Evolutionary conservation across 2,797 vertebrate species (phyloP).

Genomic region (Sitta carolinensis): DNA sequence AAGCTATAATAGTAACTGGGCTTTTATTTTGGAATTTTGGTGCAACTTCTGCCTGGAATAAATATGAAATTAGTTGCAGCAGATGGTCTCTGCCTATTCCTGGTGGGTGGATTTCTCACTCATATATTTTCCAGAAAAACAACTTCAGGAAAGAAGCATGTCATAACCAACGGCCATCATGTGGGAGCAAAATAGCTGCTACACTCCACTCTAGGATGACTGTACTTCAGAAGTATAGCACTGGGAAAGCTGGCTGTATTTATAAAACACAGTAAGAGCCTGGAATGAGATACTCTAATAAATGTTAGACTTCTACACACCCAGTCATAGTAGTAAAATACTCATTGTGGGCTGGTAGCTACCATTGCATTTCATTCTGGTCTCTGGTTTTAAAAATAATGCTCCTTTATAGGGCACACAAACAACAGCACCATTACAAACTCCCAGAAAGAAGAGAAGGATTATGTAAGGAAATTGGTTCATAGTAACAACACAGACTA

Average conservation of each 20-base stretch:
- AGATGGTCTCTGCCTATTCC: conserved; percentile 16
- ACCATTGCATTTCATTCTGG: background rate
- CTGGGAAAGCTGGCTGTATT: background rate
- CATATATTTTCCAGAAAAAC: background rate
- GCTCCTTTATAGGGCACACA: background rate
- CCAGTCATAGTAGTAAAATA: background rate
- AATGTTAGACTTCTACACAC: background rate
- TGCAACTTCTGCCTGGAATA: conserved; percentile 10
- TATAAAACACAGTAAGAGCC: background rate
- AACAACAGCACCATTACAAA: background rate
- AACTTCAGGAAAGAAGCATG: background rate
- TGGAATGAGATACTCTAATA: background rate
- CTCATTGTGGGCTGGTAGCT: background rate
- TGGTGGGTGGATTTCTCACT: background rate
- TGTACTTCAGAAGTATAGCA: background rate
- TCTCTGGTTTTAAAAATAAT: background rate
- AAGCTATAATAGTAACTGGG: background rate
- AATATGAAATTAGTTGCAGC: conserved; percentile 19
- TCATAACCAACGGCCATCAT: background rate
- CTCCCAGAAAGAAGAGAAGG: background rate
- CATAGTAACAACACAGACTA: background rate
- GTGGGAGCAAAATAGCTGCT: background rate
- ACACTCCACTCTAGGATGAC: background rate
- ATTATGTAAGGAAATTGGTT: background rate
- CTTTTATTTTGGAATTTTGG: conserved; percentile 23